Evolutionary conservation across 64 coral and sea anemone species (phyloP).

Genomic region (Pocillopora verrucosa): DNA sequence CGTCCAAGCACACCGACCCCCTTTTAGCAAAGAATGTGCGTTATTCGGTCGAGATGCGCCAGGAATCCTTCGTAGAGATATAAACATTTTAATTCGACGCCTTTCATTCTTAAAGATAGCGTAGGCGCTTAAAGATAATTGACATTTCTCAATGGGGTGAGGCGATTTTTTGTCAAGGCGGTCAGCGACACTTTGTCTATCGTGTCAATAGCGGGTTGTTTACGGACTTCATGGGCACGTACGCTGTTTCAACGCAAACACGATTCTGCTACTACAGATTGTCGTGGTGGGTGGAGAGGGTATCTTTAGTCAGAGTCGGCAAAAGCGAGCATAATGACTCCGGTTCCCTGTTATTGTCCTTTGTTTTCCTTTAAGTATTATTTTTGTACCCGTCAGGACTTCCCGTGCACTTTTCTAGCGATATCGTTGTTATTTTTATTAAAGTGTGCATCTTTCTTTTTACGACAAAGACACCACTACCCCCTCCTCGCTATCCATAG

Average conservation of each 20-base stretch:
- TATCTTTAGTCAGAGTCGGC: background rate
- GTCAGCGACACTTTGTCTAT: slow-evolving; percentile 11
- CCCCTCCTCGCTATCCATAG: background rate
- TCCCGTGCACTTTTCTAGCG: too few species aligned
- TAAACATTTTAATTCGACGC: slow-evolving; percentile 48
- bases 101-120: slow-evolving; percentile 16
- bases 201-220: slow-evolving; percentile 53
- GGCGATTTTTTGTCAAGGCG: slow-evolving; percentile 7
- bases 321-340: background rate
- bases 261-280: background rate
- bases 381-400: too few species aligned
- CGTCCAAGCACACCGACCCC: background rate
- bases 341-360: background rate
- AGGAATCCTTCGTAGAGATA: slow-evolving; percentile 23
- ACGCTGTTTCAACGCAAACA: slow-evolving; percentile 1
- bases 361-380: too few species aligned
- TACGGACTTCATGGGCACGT: slow-evolving; percentile 36
- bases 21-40: slow-evolving; percentile 35
- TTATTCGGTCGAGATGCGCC: slow-evolving; percentile 1
- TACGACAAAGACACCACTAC: background rate
- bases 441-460: background rate
- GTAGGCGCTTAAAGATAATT: slow-evolving; percentile 22
- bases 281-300: background rate
- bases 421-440: too few species aligned
- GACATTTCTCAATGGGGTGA: slow-evolving; percentile 20